These are phyloP conservation scores for Carcinoscorpius rotundicauda DNA, from an alignment of 1,140 invertebrate genomes.

Conservation along the genomic window DNA sequence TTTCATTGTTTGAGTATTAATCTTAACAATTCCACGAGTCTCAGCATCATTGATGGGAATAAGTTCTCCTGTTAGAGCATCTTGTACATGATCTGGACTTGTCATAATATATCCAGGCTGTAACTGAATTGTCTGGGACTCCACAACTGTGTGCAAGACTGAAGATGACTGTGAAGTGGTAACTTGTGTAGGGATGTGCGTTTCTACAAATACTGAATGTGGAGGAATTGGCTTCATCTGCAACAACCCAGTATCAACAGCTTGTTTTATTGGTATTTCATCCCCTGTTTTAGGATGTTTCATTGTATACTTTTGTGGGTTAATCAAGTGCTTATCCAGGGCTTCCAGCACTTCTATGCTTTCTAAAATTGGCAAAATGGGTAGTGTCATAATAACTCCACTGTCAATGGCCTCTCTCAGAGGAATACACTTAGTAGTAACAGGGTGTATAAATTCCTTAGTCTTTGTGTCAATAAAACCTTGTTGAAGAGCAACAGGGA, in stretches of 20 bases:
- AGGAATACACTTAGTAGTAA: slow-evolving; percentile 53
- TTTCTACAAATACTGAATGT: slow-evolving; percentile 26
- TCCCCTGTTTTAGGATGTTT: slow-evolving; percentile 52
- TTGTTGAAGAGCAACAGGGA: slow-evolving; percentile 64
- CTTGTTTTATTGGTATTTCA: slow-evolving; percentile 53
- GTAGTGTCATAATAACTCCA: slow-evolving; percentile 65
- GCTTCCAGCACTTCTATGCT: slow-evolving; percentile 52
- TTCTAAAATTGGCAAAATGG: slow-evolving; percentile 47
- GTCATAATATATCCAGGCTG: slow-evolving; percentile 54
- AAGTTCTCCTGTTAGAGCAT: slow-evolving; percentile 57
- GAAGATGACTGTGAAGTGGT: neutral
- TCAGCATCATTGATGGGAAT: slow-evolving; percentile 32
- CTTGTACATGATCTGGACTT: slow-evolving; percentile 54
- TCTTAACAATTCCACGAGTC: neutral
- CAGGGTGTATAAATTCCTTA: slow-evolving; percentile 58
- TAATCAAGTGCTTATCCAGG: slow-evolving; percentile 53
- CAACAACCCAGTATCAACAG: slow-evolving; percentile 61
- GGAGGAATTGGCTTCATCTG: slow-evolving; percentile 35
- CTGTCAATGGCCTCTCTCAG: slow-evolving; percentile 62
- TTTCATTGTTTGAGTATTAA: slow-evolving; percentile 47
- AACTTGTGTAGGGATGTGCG: neutral
- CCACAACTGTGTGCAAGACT: neutral
- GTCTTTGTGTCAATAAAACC: slow-evolving; percentile 56
- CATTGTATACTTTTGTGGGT: slow-evolving; percentile 52
- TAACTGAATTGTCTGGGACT: slow-evolving; percentile 42